A percentile compares a stretch with the other conserved stretches of the same genome.
Evolutionary conservation across 1,140 invertebrate genomes (phyloP).

Genomic region (Melanaphis sacchari): DNA sequence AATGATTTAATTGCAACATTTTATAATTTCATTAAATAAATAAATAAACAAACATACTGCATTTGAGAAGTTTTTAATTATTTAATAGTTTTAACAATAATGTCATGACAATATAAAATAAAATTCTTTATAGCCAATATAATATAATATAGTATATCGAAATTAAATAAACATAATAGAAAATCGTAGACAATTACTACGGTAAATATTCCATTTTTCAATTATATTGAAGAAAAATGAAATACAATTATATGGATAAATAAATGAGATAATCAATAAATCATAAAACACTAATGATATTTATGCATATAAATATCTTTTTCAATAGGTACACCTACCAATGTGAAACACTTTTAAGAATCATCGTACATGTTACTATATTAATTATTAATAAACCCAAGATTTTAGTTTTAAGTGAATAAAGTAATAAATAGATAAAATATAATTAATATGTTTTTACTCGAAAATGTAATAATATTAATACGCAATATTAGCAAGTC

Average conservation of each 20-base stretch:
- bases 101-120: background rate
- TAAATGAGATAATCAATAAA: background rate
- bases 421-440: background rate
- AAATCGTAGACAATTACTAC: background rate
- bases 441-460: background rate
- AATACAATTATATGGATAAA: background rate
- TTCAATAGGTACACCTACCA: background rate
- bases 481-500: background rate
- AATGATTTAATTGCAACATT: background rate
- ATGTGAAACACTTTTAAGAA: background rate
- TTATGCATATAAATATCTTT: background rate
- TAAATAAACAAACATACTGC: background rate
- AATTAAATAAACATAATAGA: background rate
- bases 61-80: background rate
- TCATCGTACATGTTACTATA: background rate
- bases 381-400: background rate
- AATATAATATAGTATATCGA: background rate
- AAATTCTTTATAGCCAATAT: background rate
- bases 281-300: background rate
- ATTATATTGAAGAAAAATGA: background rate
- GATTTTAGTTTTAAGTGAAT: background rate
- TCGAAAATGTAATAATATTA: background rate
- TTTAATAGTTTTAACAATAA: background rate
- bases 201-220: background rate
- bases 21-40: background rate